Percentiles rank a stretch among this genome's conserved stretches.
These are phyloP conservation scores for Scomberomorus guttatus DNA, from an alignment of 2,797 vertebrate species.

Conservation along the genomic window DNA sequence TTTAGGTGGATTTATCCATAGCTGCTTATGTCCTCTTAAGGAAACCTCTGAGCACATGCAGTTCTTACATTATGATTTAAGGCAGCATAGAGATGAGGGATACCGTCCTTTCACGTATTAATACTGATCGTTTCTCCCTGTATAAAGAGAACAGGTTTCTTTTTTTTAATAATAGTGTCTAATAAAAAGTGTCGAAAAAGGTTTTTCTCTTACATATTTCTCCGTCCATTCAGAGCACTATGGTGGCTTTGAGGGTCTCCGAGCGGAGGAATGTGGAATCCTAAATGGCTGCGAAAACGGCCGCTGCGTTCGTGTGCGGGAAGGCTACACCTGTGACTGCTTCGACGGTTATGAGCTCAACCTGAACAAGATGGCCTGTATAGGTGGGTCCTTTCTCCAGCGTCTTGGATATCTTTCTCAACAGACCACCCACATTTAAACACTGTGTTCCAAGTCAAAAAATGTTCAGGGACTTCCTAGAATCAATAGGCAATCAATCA, in stretches of 20 bases:
- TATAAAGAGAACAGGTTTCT: neutral
- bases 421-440: constrained; percentile 33
- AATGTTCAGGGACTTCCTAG: constrained; percentile 28
- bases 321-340: constrained; percentile 89
- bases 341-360: constrained; percentile 86
- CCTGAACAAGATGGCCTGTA: constrained; percentile 79
- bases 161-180: neutral
- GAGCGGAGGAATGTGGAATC: constrained; percentile 86
- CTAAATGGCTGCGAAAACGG: constrained; percentile 89
- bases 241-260: constrained; percentile 85
- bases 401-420: neutral
- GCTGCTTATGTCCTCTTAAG: neutral
- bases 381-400: constrained; percentile 65
- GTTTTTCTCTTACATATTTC: neutral
- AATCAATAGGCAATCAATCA: constrained; percentile 45
- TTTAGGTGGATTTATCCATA: neutral
- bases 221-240: constrained; percentile 73
- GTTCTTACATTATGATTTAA: neutral
- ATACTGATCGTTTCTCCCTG: neutral
- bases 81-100: neutral
- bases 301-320: constrained; percentile 86
- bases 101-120: no score
- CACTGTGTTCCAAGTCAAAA: constrained; percentile 20
- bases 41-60: neutral
- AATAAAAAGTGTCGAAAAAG: neutral